Evolutionary conservation across 2,888 invertebrate genomes (phyloP), one percentile per base, ranked within the genome.

Genomic region (Chrysolina americana): DNA sequence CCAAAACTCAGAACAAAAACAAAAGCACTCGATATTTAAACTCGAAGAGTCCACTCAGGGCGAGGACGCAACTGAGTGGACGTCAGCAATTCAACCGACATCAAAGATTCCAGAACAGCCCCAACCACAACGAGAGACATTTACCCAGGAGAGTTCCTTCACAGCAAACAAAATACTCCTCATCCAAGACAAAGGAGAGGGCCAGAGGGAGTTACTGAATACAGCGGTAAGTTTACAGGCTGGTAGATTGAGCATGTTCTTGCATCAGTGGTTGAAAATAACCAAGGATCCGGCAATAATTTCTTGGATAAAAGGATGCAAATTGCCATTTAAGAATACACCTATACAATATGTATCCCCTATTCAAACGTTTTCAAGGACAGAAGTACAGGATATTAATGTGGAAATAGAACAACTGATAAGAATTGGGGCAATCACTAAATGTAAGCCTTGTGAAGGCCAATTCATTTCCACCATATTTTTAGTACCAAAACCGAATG

Each of bases 361-460:
- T 28, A 28, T 28, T 53, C 53, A 53, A 53, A 50, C 50, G 5
- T 68, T 48, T 36, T 15, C 53, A 36, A 17, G 36, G 17, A 36
- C 15, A n/a, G 68, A 68, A 68, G 36, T 19, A 50, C 15, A 10
- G 11, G 28, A 36, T n/a, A 19, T 68, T 23, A 48, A 28, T 3
- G 13, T 50, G n/a, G 53, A 68, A 68, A 68, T 68, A 48, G 36
- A 68, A 17, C 68, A 50, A 15, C 17, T 68, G 36, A 6, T 68
- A 28, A 50, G 28, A n/a, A 28, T 28, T 28, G 28, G 28, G 28
- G 28, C 28, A 28, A 28, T 28, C 28, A 28, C 28, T 28, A 28
- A 28, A 28, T 28, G 28, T 28, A 28, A 28, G 28, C 28, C 28
- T 28, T 28, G 28, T 53, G 5, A 19, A 10, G 28, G 28, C 28